These are phyloP conservation scores for Tapirus indicus DNA, from an alignment of 2,797 vertebrate genomes.

Conservation along the genomic window DNA sequence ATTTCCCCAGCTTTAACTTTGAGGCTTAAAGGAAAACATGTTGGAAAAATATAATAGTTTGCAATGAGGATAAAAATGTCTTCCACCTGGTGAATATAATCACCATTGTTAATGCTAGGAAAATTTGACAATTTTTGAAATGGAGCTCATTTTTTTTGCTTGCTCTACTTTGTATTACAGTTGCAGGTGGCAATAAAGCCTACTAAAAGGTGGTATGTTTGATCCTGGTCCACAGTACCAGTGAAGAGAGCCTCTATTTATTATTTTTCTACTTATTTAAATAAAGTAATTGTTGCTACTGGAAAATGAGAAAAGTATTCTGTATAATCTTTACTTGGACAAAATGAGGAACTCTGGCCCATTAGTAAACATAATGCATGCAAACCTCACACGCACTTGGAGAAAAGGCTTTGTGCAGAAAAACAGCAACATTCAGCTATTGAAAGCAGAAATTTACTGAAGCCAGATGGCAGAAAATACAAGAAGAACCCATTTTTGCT, in stretches of 20 bases:
- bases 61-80: background rate
- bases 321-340: background rate
- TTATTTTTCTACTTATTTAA: constrained; percentile 17
- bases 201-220: constrained; percentile 39
- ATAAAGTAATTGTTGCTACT: background rate
- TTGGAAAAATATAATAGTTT: constrained; percentile 26
- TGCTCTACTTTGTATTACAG: constrained; percentile 23
- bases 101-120: background rate
- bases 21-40: constrained; percentile 56
- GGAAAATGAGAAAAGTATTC: background rate
- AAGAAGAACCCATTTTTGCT: constrained; percentile 20
- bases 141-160: background rate
- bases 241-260: background rate
- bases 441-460: constrained; percentile 64
- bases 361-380: constrained; percentile 8
- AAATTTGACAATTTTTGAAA: constrained; percentile 27
- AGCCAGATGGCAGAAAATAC: background rate
- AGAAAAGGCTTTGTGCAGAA: constrained; percentile 63
- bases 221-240: background rate
- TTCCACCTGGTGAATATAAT: background rate
- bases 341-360: background rate
- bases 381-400: background rate
- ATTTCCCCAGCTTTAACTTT: background rate
- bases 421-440: constrained; percentile 65
- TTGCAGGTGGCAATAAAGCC: background rate